Percentiles rank a stretch among this genome's conserved stretches.
These are phyloP conservation scores for Dryas iulia DNA, from an alignment of 1,140 invertebrate genomes.

Conservation along the genomic window DNA sequence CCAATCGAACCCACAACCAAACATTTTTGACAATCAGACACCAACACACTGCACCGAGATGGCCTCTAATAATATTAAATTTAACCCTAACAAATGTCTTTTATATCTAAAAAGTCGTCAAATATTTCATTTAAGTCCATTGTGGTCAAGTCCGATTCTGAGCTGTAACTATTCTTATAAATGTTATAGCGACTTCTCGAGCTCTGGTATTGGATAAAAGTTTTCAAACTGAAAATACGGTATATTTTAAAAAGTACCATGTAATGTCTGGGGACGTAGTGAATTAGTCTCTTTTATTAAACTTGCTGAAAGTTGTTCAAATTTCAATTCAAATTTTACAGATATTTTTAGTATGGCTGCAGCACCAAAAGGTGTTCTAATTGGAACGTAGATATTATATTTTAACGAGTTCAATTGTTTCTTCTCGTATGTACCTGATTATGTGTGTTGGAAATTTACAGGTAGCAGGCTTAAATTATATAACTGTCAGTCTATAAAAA, in stretches of 20 bases:
- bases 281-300: neutral
- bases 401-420: no score
- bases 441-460: no score
- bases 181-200: conserved; percentile 11
- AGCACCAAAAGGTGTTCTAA: no score
- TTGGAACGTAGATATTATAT: no score
- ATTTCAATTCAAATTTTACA: neutral
- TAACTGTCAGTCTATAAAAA: no score
- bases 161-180: conserved; percentile 11
- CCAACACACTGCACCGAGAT: no score
- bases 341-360: neutral
- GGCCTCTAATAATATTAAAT: no score
- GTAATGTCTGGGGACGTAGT: neutral
- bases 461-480: no score
- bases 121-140: conserved; percentile 20
- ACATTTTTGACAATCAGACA: no score
- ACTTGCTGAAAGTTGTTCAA: neutral
- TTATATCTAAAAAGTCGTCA: neutral
- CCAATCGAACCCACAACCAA: no score
- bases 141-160: conserved; percentile 14
- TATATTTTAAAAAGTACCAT: neutral
- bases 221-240: neutral
- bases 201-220: conserved; percentile 9
- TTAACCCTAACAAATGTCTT: neutral
- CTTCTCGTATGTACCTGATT: no score